Base-by-base conservation (phyloP, 2,113 vertebrate species). In the Saimiri boliviensis region DNA sequence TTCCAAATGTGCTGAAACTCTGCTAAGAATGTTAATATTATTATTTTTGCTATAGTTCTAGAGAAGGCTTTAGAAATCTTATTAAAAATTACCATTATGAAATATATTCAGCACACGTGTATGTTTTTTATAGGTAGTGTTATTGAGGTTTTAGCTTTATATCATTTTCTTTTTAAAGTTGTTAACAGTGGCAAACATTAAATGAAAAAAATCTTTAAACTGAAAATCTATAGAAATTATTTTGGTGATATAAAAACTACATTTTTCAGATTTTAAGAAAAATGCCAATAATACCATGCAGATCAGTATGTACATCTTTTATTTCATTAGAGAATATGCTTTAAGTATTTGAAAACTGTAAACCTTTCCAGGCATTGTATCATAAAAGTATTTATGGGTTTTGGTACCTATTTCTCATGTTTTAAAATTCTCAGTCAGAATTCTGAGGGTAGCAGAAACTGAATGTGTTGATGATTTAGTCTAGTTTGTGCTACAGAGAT, bases 391-490 rank as follows among this genome's bases (percentile, higher is more conserved):
- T 84, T 97, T 85, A 45, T 83, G 77, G 3, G 60, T 97, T 92
- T 83, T 49, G 27, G 23, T 96, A 87, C 47, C 42, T 0, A 20
- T 92, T 97, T 95, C 40, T 86, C 7, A 89, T 76, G 23, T 86
- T 85, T 32, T 87, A 32, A 90, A 97, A 93, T 93, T 95, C 47
- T 70, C 71, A 81, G 16, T 86, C 60, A 92, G 63, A 66, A 93
- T 79, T 91, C 83, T 92, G 54, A 86, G 25, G 12, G 74, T 63
- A 83, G 70, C 71, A 85, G 60, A 91, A 81, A 63, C 94, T 92
- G 8, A 80, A 30, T n/a, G 12, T 95, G 23, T 94, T 89, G 47
- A 30, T 74, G 13, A 60, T 92, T 86, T 83, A 86, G 27, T 92
- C 16, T 94, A 54, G 10, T 37, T 89, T 96, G 54, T 92, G 32